A percentile compares a stretch with the other conserved stretches of the same genome.
These are phyloP conservation scores for Xyliphius kryptos DNA, from an alignment of 2,113 vertebrate species.

Conservation along the genomic window DNA sequence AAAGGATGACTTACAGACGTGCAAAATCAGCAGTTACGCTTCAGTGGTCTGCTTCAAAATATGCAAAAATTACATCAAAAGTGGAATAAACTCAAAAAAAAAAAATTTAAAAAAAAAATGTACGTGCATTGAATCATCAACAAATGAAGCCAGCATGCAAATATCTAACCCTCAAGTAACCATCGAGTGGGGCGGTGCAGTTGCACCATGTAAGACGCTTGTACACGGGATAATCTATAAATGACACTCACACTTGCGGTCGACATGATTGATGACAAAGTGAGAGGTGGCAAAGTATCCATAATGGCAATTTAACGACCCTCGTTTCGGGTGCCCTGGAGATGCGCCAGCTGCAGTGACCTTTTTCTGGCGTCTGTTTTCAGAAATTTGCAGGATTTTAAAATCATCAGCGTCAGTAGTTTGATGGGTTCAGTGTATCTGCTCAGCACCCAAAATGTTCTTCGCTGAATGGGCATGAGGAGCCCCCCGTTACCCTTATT, in stretches of 20 bases:
- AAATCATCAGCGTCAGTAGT: neutral
- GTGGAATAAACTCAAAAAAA: neutral
- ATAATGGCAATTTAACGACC: constrained; percentile 43
- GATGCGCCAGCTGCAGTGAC: constrained; percentile 28
- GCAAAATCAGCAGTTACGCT: neutral
- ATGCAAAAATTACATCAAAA: neutral
- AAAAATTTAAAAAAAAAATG: neutral
- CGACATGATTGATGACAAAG: constrained; percentile 38
- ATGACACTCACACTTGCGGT: constrained; percentile 39
- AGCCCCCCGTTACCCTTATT: too few relatives aligned
- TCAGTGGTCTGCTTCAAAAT: neutral
- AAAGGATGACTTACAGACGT: constrained; percentile 41
- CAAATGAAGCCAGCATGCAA: neutral
- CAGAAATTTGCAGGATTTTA: constrained; percentile 3
- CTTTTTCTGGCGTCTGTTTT: constrained; percentile 29
- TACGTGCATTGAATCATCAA: neutral
- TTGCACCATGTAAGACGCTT: constrained; percentile 20
- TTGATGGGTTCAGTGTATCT: too few relatives aligned
- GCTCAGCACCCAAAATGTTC: too few relatives aligned
- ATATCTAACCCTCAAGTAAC: neutral
- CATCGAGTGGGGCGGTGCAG: too few relatives aligned
- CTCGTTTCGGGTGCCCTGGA: constrained; percentile 28
- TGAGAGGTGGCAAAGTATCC: constrained; percentile 36
- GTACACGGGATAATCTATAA: constrained; percentile 36
- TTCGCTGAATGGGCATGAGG: too few relatives aligned